A percentile compares a stretch with the other conserved stretches of the same genome.
Conservation (phyloP, 1,140 invertebrate genomes). For the Bombus difficillimus region DNA sequence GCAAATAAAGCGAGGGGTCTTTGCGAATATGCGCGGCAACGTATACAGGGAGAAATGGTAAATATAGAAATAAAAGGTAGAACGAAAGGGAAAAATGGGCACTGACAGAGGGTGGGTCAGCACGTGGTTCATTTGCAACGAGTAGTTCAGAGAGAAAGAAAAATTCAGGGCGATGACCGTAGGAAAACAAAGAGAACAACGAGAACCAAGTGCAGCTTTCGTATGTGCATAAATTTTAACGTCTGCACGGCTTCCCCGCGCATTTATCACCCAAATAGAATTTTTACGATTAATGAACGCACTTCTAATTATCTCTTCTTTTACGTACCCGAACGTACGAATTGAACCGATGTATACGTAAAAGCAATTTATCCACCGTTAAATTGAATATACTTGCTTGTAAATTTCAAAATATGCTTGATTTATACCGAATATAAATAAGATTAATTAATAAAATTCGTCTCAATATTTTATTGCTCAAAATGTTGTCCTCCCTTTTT, state of each 20-base stretch:
- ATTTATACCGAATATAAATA: too few relatives aligned
- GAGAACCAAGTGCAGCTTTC: conserved; percentile 28
- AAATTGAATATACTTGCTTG: background rate
- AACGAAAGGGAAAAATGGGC: conserved; percentile 42
- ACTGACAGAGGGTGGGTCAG: conserved; percentile 38
- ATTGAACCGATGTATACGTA: background rate
- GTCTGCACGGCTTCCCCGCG: too few relatives aligned
- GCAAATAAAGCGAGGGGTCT: background rate
- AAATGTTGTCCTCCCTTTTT: too few relatives aligned
- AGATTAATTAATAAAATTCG: too few relatives aligned
- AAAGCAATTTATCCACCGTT: background rate
- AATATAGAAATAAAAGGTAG: conserved; percentile 44
- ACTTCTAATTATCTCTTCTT: background rate
- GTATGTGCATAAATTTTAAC: conserved; percentile 47
- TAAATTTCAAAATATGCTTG: too few relatives aligned
- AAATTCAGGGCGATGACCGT: conserved; percentile 55
- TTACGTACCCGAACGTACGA: background rate
- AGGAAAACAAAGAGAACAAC: conserved; percentile 42
- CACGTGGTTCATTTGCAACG: conserved; percentile 54
- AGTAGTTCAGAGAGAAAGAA: conserved; percentile 41
- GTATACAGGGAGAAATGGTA: background rate
- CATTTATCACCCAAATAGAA: conserved; percentile 9
- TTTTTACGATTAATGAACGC: background rate
- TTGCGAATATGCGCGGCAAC: background rate
- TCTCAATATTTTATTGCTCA: too few relatives aligned